A percentile compares a stretch with the other conserved stretches of the same genome.
These are phyloP conservation scores for Diceros bicornis DNA, from an alignment of 2,797 vertebrate genomes.

Conservation along the genomic window DNA sequence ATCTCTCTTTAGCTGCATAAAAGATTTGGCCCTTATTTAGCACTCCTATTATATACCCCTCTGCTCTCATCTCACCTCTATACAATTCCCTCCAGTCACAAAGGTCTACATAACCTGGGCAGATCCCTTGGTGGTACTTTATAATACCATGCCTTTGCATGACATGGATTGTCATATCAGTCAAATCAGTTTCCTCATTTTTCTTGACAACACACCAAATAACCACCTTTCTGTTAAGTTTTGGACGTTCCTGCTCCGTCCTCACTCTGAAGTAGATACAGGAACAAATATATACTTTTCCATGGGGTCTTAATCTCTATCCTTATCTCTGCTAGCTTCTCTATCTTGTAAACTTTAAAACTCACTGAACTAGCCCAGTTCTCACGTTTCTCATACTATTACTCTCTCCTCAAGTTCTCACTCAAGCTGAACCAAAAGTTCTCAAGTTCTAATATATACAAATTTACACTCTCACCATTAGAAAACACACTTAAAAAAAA, in stretches of 20 bases:
- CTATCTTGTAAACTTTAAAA: not conserved
- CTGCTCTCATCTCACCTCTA: not conserved
- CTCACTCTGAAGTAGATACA: not conserved
- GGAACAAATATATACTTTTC: not conserved
- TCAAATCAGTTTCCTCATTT: not conserved
- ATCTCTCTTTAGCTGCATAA: not conserved
- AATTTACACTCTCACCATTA: conserved; percentile 42
- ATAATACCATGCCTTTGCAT: not conserved
- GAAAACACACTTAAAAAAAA: conserved; percentile 33
- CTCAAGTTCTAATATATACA: not conserved
- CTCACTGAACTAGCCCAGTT: not conserved
- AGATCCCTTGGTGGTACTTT: not conserved
- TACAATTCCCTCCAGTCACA: not conserved
- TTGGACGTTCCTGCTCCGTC: not conserved
- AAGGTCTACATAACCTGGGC: not conserved
- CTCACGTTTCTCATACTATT: not conserved
- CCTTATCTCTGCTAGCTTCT: not conserved
- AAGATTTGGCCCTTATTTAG: not conserved
- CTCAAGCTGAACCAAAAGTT: not conserved
- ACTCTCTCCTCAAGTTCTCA: not conserved
- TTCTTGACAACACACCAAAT: conserved; percentile 40
- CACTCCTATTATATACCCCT: not conserved
- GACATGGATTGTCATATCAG: not conserved
- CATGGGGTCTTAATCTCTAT: not conserved
- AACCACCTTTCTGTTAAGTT: not conserved